Evolutionary conservation across 2,888 invertebrate genomes (phyloP), one percentile per base, ranked within the genome.

Genomic region (Anthrax anthrax): DNA sequence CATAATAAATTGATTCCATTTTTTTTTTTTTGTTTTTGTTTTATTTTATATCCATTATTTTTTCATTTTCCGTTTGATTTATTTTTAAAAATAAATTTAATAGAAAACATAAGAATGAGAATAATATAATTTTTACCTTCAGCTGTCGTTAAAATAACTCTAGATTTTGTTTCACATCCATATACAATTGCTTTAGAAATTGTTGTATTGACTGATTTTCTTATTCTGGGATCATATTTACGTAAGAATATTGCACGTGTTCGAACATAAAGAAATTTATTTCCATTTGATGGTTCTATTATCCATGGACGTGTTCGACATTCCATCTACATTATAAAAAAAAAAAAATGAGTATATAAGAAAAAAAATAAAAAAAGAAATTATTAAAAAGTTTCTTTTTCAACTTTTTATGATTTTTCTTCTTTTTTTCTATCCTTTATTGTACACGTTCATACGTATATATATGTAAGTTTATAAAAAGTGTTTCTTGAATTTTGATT

Each of bases 251-350:
- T 75, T 2, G 87, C 88, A 51, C 77, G 76, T 50, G 84, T 74
- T 61, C 85, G 84, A 18, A 87, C 78, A 68, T 87, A 88, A 6
- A 89, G 72, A 59, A 81, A 89, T 52, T 81, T 81, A 49, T 66
- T 65, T 41, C 79, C 80, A 12, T 78, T 76, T 0, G 78, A 78
- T 1, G 82, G 87, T 57, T 85, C 83, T 52, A 89, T 83, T 38
- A 86, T 72, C 78, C 86, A 83, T 0, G 88, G 87, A 50, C 82
- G 77, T 43, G 76, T 77, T 55, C 86, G 83, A 57, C 89, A 89
- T 52, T 82, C 82, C 58, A 80, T 75, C 88, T 88, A 70, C 37
- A 23, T 6, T 4, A 23, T 8, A 23, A 8, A 23, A 4, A 23
- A 23, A 23, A 23, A 50, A 44, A 14, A 39, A 8, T 39, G 18